Percentiles rank a stretch among this genome's conserved stretches.
Conservation (phyloP, 2,113 vertebrate species). For the Oryzias woworae region DNA sequence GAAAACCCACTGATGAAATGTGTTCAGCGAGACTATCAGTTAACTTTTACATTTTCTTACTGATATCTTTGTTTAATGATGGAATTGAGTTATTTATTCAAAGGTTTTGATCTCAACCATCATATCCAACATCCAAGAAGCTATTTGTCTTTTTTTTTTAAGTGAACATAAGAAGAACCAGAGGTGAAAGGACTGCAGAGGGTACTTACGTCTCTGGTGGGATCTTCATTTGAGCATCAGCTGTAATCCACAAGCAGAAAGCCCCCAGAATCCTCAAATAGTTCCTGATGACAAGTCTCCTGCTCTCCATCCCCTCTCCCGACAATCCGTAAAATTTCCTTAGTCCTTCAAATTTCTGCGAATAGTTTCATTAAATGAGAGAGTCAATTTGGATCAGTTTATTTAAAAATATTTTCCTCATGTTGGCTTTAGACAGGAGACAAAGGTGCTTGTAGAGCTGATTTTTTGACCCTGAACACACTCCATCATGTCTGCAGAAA, state of each 20-base stretch:
- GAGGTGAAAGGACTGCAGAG: neutral
- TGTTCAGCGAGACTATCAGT: no score
- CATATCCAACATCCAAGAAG: no score
- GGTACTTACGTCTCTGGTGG: conserved; percentile 89
- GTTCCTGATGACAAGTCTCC: conserved; percentile 38
- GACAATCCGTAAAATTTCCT: conserved; percentile 1
- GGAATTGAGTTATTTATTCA: no score
- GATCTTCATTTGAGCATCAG: conserved; percentile 83
- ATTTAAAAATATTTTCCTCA: conserved; percentile 50
- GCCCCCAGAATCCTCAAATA: conserved; percentile 69
- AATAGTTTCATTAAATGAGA: conserved; percentile 4
- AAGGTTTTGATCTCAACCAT: no score
- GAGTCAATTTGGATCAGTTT: conserved; percentile 10
- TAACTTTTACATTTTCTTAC: no score
- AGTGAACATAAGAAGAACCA: neutral
- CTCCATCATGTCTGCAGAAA: conserved; percentile 4
- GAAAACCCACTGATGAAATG: no score
- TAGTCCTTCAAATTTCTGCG: neutral
- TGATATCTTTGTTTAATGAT: no score
- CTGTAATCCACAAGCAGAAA: conserved; percentile 66
- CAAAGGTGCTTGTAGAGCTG: fast-evolving
- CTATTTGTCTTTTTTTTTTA: no score
- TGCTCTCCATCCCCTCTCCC: conserved; percentile 37
- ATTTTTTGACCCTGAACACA: neutral
- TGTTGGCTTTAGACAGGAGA: conserved; percentile 28